These are phyloP conservation scores for Scytalopus superciliaris DNA, from an alignment of 2,113 vertebrate genomes.

Conservation along the genomic window DNA sequence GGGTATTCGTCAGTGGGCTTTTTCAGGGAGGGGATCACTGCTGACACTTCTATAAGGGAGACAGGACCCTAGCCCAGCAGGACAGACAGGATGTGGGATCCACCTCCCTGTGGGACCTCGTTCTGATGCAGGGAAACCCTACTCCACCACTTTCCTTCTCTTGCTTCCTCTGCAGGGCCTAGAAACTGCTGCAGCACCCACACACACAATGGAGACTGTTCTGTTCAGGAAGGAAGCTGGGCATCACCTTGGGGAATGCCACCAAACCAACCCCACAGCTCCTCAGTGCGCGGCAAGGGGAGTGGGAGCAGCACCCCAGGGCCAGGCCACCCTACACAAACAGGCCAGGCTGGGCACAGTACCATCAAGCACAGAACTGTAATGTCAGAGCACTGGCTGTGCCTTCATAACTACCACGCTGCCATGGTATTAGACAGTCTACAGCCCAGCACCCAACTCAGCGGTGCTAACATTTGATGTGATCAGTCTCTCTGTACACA, in stretches of 20 bases:
- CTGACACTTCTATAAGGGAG: not conserved
- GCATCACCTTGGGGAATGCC: not conserved
- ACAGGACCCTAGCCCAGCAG: not conserved
- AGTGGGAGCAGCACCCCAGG: not conserved
- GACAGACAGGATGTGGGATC: not conserved
- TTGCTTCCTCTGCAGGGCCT: not conserved
- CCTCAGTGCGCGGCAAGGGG: accelerated
- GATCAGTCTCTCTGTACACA: not conserved
- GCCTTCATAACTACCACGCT: no score
- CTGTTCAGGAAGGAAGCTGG: not conserved
- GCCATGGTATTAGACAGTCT: accelerated
- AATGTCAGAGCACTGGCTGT: not conserved
- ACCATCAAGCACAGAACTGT: not conserved
- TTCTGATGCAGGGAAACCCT: not conserved
- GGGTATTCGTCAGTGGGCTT: not conserved
- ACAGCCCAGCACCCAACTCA: not conserved
- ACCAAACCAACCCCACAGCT: not conserved
- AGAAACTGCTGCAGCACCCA: not conserved
- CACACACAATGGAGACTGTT: accelerated
- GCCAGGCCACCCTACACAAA: not conserved
- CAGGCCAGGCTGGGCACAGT: accelerated
- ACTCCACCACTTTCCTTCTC: not conserved
- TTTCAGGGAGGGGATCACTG: not conserved
- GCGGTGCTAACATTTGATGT: not conserved
- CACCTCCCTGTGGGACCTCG: no score